Base-by-base conservation (phyloP, 2,888 invertebrate genomes). In the Chaitophorus viminalis region DNA sequence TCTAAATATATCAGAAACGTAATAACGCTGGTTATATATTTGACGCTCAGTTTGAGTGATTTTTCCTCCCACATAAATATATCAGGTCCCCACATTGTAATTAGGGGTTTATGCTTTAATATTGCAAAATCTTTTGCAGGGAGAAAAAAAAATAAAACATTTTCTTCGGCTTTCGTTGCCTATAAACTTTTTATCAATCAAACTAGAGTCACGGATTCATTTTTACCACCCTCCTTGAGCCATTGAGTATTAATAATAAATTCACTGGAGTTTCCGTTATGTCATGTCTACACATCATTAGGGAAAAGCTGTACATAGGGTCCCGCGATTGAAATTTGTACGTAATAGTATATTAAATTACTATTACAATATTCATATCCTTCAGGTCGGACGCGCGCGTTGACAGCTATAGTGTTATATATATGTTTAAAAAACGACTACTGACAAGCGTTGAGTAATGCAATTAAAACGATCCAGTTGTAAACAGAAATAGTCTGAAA, bases 131-230 rank as follows among this genome's bases (percentile, higher is more conserved):
- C 17, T 52, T 82, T 33, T 33, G 29, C 54, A 1, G 54, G 18
- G 11, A 54, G 14, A 65, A 82, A 83, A 74, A 75, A 68, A 68
- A 2, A 68, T 17, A 3, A n/a, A 21, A 76, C 31, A 84, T 68
- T 84, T 33, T 39, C 39, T 36, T 21, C 54, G 29, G 78, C 86
- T 86, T 72, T 86, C 86, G 39, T 36, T 79, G 72, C 72, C 78
- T 29, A 86, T 86, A 86, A 79, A 86, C 70, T 72, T 86, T 86
- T 86, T 86, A 86, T 86, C 86, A 86, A 79, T 86, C 86, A 86
- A 86, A 86, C 79, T 9, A n/a, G 29, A 29, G 36, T 83, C 68
- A 68, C 52, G 68, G 54, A 76, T 70, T 78, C 78, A 29, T 86
- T 70, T 78, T 86, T 72, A 46, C 65, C 31, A 46, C 65, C 31